A percentile compares a stretch with the other conserved stretches of the same genome.
These are phyloP conservation scores for Muraenolepis orangiensis DNA, from an alignment of 2,797 vertebrate species.

Conservation along the genomic window DNA sequence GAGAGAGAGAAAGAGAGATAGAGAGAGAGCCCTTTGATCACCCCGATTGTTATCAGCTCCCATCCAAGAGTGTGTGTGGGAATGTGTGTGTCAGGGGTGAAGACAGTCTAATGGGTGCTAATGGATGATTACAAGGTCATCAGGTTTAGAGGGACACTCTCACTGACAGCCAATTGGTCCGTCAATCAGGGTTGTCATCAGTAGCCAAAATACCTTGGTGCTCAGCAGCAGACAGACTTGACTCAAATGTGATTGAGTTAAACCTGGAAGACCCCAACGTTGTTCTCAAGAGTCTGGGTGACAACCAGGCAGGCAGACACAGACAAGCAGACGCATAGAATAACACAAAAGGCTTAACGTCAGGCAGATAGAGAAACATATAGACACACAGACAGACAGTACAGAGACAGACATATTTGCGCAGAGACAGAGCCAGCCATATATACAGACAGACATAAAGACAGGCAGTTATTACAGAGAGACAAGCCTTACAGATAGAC, in stretches of 20 bases:
- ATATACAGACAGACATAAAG: background rate
- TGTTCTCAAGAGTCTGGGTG: background rate
- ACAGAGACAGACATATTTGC: constrained; percentile 1
- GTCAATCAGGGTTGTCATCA: background rate
- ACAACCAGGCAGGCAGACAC: constrained; percentile 4
- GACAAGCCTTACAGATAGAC: background rate
- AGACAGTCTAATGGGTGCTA: constrained; percentile 13
- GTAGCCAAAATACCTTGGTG: background rate
- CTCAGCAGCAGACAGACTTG: background rate
- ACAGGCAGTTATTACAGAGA: background rate
- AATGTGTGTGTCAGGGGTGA: constrained; percentile 3
- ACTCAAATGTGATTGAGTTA: background rate
- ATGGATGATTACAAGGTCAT: background rate
- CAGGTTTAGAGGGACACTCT: background rate
- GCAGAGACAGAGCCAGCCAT: background rate
- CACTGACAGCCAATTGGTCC: background rate
- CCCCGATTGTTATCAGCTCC: background rate
- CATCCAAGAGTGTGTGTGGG: constrained; percentile 1
- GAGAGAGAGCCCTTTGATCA: constrained; percentile 3
- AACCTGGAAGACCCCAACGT: background rate
- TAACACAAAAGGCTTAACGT: background rate
- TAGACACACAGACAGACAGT: background rate
- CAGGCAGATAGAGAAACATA: background rate
- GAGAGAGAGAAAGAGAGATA: background rate
- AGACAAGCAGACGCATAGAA: constrained; percentile 15